These are phyloP conservation scores for Hypolimnas misippus DNA, from an alignment of 2,888 invertebrate species.

Conservation along the genomic window DNA sequence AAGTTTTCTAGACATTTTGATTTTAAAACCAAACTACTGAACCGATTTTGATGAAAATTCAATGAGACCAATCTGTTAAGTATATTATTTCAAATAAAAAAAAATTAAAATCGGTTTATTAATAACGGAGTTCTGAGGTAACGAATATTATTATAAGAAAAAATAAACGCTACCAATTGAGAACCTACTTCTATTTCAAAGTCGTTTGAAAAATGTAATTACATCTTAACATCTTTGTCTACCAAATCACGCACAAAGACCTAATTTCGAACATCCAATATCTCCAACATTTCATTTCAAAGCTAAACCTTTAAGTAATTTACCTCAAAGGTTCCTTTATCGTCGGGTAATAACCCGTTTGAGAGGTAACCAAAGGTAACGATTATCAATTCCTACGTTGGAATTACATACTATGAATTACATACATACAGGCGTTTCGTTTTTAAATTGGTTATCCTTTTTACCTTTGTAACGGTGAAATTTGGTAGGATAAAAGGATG, in stretches of 20 bases:
- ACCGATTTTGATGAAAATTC: too few relatives aligned
- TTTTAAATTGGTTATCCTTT: constrained; percentile 21
- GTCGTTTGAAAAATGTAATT: too few relatives aligned
- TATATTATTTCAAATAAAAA: too few relatives aligned
- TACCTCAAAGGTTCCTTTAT: constrained; percentile 27
- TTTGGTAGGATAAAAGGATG: not conserved
- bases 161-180: too few relatives aligned
- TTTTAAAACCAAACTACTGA: too few relatives aligned
- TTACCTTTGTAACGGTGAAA: constrained; percentile 7
- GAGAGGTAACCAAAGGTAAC: constrained; percentile 15
- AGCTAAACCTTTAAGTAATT: constrained; percentile 22
- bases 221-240: not conserved
- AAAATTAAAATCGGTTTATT: too few relatives aligned
- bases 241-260: not conserved
- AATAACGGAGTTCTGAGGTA: too few relatives aligned
- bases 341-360: constrained; percentile 28
- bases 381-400: constrained; percentile 27
- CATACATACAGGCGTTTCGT: constrained; percentile 13
- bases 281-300: constrained; percentile 11
- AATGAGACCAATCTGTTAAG: too few relatives aligned
- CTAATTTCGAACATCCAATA: constrained; percentile 13
- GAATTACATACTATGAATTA: too few relatives aligned
- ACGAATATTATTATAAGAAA: too few relatives aligned
- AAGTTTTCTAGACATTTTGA: too few relatives aligned
- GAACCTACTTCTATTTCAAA: too few relatives aligned